Evolutionary conservation across 2,797 vertebrate genomes (phyloP).

Genomic region (Nyctalus aviator): DNA sequence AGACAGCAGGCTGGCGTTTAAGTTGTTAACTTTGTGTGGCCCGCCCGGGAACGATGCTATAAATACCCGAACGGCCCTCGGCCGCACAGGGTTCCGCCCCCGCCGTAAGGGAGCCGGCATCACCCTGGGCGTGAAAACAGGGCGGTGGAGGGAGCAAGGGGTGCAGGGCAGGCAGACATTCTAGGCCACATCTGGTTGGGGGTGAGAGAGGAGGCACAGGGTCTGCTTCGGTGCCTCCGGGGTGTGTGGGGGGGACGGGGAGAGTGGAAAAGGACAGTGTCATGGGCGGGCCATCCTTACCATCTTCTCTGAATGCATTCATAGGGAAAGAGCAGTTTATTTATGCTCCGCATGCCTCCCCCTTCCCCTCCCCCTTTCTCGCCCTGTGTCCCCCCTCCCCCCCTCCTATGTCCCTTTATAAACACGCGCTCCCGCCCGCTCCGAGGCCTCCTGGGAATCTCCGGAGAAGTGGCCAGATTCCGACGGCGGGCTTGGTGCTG

Average conservation of each 20-base stretch:
- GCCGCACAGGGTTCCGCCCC: no score
- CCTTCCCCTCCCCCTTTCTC: accelerated
- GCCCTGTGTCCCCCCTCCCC: no score
- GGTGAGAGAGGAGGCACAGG: background rate
- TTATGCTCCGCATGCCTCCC: accelerated
- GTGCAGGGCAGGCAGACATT: background rate
- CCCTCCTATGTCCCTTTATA: background rate
- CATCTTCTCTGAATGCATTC: background rate
- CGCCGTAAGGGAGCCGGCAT: background rate
- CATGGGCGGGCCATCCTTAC: accelerated
- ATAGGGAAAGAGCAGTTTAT: accelerated
- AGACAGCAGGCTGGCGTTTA: no score
- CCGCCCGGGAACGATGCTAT: no score
- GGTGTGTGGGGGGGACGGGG: background rate
- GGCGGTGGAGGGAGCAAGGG: background rate
- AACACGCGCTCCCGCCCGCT: background rate
- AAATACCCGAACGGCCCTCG: no score
- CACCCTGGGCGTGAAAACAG: background rate
- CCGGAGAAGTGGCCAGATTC: background rate
- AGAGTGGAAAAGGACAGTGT: background rate
- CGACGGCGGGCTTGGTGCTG: background rate
- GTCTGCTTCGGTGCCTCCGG: background rate
- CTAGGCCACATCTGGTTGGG: background rate
- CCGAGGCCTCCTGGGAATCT: background rate
- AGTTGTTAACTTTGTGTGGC: no score